Evolutionary conservation across 2,113 vertebrate species (phyloP).

Genomic region (Periophthalmodon schlosseri): DNA sequence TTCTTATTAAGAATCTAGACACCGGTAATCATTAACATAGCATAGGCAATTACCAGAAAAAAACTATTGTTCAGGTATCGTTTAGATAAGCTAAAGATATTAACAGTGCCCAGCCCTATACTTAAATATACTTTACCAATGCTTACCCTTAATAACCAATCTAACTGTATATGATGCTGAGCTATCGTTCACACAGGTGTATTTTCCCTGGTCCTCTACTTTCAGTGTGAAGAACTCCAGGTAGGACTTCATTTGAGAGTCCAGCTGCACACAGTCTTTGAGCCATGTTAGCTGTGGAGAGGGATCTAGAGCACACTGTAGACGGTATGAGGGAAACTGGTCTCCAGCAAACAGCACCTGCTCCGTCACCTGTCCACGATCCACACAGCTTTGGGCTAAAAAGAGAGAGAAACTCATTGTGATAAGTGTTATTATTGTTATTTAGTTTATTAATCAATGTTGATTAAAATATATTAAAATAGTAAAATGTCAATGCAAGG

Average conservation of each 20-base stretch:
- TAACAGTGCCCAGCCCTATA: neutral
- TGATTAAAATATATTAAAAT: too few relatives aligned
- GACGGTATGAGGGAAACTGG: conserved; percentile 31
- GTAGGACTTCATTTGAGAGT: conserved; percentile 28
- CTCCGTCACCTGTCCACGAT: conserved; percentile 46
- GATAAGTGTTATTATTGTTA: neutral
- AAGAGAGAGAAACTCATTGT: neutral
- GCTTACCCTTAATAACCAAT: conserved; percentile 60
- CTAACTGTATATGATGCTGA: conserved; percentile 49
- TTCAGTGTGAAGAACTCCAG: conserved; percentile 52
- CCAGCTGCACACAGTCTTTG: conserved; percentile 54
- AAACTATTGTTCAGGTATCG: too few relatives aligned
- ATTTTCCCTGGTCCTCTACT: conserved; percentile 56
- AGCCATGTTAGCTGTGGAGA: conserved; percentile 47
- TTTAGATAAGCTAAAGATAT: too few relatives aligned
- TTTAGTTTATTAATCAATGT: neutral
- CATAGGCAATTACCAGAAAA: too few relatives aligned
- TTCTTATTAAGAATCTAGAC: too few relatives aligned
- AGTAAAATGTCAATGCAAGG: too few relatives aligned
- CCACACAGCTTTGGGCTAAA: conserved; percentile 60
- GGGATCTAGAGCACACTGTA: conserved; percentile 51
- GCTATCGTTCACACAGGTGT: conserved; percentile 54
- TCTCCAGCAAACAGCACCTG: conserved; percentile 27
- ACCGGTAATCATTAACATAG: too few relatives aligned
- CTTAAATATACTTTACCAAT: neutral